A percentile compares a stretch with the other conserved stretches of the same genome.
phyloP scores from a whole-genome alignment of 1,140 invertebrate genomes.

The Drosophila mauritiana region DNA sequence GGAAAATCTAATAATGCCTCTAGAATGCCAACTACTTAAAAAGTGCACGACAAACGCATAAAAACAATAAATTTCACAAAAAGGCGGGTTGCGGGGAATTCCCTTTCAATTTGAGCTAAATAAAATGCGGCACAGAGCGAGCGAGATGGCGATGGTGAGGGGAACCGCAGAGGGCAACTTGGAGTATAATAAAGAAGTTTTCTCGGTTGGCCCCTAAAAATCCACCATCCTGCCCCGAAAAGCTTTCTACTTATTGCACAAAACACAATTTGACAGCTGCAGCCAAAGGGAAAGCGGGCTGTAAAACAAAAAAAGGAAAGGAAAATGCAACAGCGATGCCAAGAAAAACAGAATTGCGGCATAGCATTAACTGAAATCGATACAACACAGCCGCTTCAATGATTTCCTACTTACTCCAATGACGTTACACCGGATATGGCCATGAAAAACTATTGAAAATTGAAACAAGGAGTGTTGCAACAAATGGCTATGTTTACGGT shows the following conservation, averaged over 20 bases:
- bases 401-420: conserved; percentile 23
- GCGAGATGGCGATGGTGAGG: neutral
- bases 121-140: conserved; percentile 32
- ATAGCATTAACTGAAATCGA: conserved; percentile 59
- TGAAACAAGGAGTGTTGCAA: neutral
- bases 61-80: conserved; percentile 82
- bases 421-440: neutral
- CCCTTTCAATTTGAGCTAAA: conserved; percentile 74
- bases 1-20: conserved; percentile 71
- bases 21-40: conserved; percentile 75
- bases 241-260: conserved; percentile 48
- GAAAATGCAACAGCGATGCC: conserved; percentile 4
- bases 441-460: neutral
- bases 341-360: conserved; percentile 34
- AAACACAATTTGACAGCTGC: conserved; percentile 77
- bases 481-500: too few species aligned
- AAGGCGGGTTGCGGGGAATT: conserved; percentile 12
- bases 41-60: conserved; percentile 82
- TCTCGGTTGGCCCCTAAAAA: conserved; percentile 29
- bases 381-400: conserved; percentile 49
- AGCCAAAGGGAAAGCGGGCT: conserved; percentile 41
- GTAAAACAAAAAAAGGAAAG: conserved; percentile 1
- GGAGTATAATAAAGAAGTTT: conserved; percentile 68
- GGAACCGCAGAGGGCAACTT: conserved; percentile 28
- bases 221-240: conserved; percentile 6